Conservation (phyloP, 2,113 vertebrate species). For the Solenodon paradoxus region DNA sequence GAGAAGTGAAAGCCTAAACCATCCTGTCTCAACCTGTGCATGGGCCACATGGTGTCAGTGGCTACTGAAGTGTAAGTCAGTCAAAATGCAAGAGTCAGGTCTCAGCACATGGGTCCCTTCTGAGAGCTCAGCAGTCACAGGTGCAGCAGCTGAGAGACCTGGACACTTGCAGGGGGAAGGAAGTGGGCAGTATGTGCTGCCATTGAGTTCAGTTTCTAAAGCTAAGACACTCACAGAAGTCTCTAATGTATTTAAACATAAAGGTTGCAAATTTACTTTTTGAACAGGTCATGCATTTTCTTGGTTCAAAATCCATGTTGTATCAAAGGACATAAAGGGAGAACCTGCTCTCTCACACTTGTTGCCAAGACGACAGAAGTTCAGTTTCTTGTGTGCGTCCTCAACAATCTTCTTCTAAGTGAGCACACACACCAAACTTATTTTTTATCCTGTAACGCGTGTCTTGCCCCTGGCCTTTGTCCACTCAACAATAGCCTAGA, state of each 20-base stretch:
- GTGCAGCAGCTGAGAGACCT: too few relatives aligned
- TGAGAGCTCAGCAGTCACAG: too few relatives aligned
- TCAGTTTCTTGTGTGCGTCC: rapidly evolving
- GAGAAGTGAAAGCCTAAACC: neutral
- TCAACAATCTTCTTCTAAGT: neutral
- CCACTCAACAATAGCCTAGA: too few relatives aligned
- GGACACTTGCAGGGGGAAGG: too few relatives aligned
- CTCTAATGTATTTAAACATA: neutral
- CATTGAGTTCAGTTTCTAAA: neutral
- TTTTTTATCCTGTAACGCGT: neutral
- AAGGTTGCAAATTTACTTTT: neutral
- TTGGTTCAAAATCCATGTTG: neutral
- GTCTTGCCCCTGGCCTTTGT: neutral
- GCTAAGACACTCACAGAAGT: neutral
- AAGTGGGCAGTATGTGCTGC: too few relatives aligned
- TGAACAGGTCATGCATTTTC: neutral
- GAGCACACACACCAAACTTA: neutral
- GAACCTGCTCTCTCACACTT: neutral
- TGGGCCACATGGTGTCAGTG: too few relatives aligned
- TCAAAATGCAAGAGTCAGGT: too few relatives aligned
- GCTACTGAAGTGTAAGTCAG: too few relatives aligned
- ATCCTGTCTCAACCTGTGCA: too few relatives aligned
- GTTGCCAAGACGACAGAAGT: neutral
- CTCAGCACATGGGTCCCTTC: too few relatives aligned
- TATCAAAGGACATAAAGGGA: neutral